Evolutionary conservation across 64 coral and sea anemone genomes (phyloP).

Genomic region (Stylophora pistillata): DNA sequence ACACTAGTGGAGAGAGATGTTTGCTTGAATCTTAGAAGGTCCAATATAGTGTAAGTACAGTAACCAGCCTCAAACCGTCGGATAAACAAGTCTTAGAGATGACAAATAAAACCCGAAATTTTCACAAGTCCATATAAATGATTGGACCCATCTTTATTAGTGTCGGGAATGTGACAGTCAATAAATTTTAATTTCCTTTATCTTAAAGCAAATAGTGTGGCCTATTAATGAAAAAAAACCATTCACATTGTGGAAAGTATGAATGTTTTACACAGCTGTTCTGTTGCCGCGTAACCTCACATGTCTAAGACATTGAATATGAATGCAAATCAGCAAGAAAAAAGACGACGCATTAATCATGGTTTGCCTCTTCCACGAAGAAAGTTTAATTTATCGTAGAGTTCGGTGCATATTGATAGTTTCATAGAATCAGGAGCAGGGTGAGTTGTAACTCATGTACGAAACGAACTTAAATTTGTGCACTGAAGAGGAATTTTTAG

Average conservation of each 20-base stretch:
- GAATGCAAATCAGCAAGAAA: neutral
- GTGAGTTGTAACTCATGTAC: neutral
- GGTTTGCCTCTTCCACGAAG: too few species aligned
- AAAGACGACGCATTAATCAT: neutral
- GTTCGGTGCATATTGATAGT: too few species aligned
- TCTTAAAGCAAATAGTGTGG: neutral
- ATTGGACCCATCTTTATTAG: neutral
- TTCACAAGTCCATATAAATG: neutral
- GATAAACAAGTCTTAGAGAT: neutral
- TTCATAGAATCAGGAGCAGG: neutral
- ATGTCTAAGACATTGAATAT: neutral
- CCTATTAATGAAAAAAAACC: neutral
- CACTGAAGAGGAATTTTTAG: too few species aligned
- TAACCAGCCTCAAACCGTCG: neutral
- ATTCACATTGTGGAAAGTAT: neutral
- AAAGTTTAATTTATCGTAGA: neutral
- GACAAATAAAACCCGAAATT: neutral
- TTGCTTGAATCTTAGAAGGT: too few species aligned
- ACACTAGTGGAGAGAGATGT: too few species aligned
- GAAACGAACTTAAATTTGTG: too few species aligned
- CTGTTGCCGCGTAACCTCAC: conserved; percentile 7
- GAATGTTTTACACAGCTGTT: conserved; percentile 45
- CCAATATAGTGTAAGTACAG: too few species aligned
- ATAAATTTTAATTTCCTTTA: neutral
- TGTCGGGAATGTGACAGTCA: neutral